Base-by-base conservation (phyloP, 35 echinoderm and acorn worm genomes). In the Hemicentrotus pulcherrimus region DNA sequence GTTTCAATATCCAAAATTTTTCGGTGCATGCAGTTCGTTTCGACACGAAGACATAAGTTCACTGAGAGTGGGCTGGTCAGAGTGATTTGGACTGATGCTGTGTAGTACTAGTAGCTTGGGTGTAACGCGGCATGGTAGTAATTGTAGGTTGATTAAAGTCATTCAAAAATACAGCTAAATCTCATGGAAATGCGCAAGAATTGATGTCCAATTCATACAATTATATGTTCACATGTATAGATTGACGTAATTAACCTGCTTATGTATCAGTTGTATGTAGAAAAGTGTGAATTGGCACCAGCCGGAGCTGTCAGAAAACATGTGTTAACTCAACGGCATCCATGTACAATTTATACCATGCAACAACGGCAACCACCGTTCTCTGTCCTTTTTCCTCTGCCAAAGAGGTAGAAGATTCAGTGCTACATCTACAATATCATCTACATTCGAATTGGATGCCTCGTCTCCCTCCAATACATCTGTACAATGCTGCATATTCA, bases 251-350 rank as follows among this genome's bases (percentile, higher is more conserved):
- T 24, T 46, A 89, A 89, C 19, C 87, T 31, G 18, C 6, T 41
- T 89, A 89, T 33, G 31, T 9, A 9, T 31, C 85, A 86, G 85
- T 86, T 86, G 9, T 9, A 10, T 31, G 87, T 35, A 35, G 45
- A 89, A 41, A 35, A 89, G 45, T 35, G 31, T 32, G 45, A 46
- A 89, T 32, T 89, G 9, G 87, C 87, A 89, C 87, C 87, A 89
- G 87, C 87, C 87, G 31, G 87, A 89, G 87, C 31, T 89, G 87
- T 89, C 87, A 32, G 31, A 89, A 14, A 24, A 89, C 9, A 35
- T 31, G 87, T 89, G 87, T n/a, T 89, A 41, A 89, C 87, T 41
- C 0, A 89, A 89, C 87, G 87, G 87, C 87, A 28, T 89, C 87
- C 87, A 89, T 89, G 87, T 89, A 89, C 35, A 41, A n/a, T n/a